These are phyloP conservation scores for Lithophane ornitopus DNA, from an alignment of 2,888 invertebrate genomes.

Conservation along the genomic window DNA sequence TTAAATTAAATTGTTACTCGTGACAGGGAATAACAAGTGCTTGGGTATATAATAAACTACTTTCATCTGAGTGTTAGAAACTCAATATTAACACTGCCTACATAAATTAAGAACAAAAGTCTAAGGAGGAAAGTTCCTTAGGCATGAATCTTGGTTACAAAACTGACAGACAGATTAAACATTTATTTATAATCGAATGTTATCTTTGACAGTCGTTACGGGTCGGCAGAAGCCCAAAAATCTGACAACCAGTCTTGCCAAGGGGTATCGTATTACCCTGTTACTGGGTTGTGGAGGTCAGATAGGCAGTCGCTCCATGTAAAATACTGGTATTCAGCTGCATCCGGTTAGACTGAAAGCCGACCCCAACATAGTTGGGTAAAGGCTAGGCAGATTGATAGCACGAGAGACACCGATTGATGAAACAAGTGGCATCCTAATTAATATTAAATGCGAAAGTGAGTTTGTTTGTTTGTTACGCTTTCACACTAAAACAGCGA, in stretches of 20 bases:
- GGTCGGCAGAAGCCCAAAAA: no score
- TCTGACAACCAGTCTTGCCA: no score
- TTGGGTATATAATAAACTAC: background rate
- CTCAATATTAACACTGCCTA: background rate
- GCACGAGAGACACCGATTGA: background rate
- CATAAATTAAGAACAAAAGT: background rate
- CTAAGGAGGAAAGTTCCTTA: background rate
- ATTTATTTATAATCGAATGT: background rate
- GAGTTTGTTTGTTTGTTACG: no score
- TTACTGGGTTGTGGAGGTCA: no score
- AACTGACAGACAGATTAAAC: background rate
- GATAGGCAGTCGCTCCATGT: no score
- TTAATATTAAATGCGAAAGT: no score
- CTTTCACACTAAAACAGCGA: no score
- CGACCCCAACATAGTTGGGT: no score
- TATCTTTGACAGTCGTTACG: background rate
- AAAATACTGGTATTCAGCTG: no score
- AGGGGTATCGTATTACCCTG: no score
- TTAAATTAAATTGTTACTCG: conserved; percentile 1
- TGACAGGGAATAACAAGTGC: background rate
- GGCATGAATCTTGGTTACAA: background rate
- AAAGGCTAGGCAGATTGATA: no score
- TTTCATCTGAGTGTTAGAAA: background rate
- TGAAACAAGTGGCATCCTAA: background rate
- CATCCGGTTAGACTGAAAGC: no score